Evolutionary conservation across 2,797 vertebrate genomes (phyloP).

Genomic region (Sphenopsis melanotis): DNA sequence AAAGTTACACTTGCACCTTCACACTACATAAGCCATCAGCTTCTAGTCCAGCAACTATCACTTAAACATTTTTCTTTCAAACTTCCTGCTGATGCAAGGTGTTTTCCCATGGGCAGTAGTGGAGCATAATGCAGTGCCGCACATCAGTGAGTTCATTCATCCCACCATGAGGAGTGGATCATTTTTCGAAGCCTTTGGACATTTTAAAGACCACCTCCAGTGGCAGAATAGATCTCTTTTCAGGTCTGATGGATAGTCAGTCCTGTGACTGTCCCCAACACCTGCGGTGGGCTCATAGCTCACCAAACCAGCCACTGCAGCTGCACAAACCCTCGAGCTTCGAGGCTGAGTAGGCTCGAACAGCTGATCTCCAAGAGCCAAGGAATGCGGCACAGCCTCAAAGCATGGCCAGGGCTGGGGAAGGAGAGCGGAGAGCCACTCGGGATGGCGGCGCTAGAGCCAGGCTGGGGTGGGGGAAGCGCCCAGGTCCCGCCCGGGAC

Average conservation of each 20-base stretch:
- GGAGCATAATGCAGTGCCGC: rapidly evolving
- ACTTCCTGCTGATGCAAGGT: not conserved
- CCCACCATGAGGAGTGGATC: rapidly evolving
- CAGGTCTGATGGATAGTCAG: no score
- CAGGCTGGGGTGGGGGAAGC: not conserved
- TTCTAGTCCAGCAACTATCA: not conserved
- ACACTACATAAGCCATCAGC: rapidly evolving
- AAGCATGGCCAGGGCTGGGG: rapidly evolving
- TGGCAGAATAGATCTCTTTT: rapidly evolving
- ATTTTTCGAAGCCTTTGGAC: not conserved
- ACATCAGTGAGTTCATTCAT: no score
- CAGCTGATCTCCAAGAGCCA: not conserved
- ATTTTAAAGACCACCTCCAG: not conserved
- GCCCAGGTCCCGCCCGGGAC: not conserved
- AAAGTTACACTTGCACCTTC: not conserved
- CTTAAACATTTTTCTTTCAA: not conserved
- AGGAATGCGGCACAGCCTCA: no score
- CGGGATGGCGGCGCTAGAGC: rapidly evolving
- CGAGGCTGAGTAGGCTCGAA: not conserved
- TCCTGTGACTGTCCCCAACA: rapidly evolving
- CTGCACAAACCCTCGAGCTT: not conserved
- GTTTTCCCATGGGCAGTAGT: rapidly evolving
- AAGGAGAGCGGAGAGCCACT: not conserved
- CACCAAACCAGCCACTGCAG: not conserved
- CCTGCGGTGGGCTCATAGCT: rapidly evolving